Evolutionary conservation across 2,113 vertebrate genomes (phyloP), one percentile per base, ranked within the genome.

Genomic region (Opisthocomus hoazin): DNA sequence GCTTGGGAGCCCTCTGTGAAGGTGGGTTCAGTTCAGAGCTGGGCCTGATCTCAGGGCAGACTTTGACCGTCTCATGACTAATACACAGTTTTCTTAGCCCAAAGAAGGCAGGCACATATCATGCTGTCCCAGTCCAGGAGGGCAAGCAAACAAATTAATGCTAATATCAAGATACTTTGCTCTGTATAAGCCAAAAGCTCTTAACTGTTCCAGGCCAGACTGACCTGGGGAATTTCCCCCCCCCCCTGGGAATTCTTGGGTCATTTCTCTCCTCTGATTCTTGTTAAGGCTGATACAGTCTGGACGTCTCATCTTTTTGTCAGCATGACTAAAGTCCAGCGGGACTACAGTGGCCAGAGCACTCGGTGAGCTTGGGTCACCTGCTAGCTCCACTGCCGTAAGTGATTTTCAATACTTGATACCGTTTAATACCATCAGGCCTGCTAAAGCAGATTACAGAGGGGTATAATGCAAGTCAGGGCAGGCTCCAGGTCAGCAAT

Each of bases 361-460:
- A 12, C 51, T 84, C 64, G 48, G n/a, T 89, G 8, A 60, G 89
- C 84, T 60, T 48, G 61, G 32, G 69, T 84, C 53, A 68, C 81
- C 56, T 56, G 76, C 27, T 74, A 27, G 74, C 51, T 92, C 48
- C 61, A 22, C 51, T 56, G 34, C 87, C 66, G 15, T 57, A 53
- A 89, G 77, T 87, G 84, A 89, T 91, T 91, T 91, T 82, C 65
- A 78, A 10, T 79, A 27, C 50, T 54, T 83, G 84, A 73, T 82
- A 85, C 3, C 9, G 70, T 94, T 94, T 96, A 93, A 74, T 95
- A 75, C 61, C 30, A 34, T 89, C 82, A 96, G 89, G 84, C 91
- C 65, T 84, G 65, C 87, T 94, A 82, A 96, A 94, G 89, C 19
- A 85, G 95, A 93, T 97, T 97, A 96, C 48, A 51, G 83, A 56